Conservation (phyloP, 1,140 invertebrate species). For the Papilio aristodemus region DNA sequence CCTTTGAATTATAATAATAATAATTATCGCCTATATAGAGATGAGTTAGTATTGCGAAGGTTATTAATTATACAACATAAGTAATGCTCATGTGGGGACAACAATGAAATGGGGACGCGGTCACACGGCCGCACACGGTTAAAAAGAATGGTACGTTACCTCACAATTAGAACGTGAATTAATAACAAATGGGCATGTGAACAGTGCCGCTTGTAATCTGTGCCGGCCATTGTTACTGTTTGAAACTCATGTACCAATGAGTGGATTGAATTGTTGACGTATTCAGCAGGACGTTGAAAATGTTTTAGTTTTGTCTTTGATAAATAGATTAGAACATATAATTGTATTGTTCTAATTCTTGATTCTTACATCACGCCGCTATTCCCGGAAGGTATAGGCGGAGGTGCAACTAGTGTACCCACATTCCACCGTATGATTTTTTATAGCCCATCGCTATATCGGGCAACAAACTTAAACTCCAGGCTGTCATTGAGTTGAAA, state of each 20-base stretch:
- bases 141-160: slow-evolving; percentile 25
- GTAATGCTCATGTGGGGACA: slow-evolving; percentile 13
- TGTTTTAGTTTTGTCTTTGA: not conserved
- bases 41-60: not conserved
- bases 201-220: not conserved
- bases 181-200: slow-evolving; percentile 27
- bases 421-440: too few relatives aligned
- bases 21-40: not conserved
- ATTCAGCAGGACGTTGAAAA: not conserved
- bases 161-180: slow-evolving; percentile 33
- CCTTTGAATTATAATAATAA: not conserved
- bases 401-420: too few relatives aligned
- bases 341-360: not conserved
- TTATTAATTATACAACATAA: slow-evolving; percentile 1
- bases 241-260: not conserved
- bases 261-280: not conserved
- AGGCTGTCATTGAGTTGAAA: too few relatives aligned
- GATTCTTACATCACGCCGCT: too few relatives aligned
- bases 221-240: not conserved
- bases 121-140: slow-evolving; percentile 1
- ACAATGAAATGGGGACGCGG: slow-evolving; percentile 24
- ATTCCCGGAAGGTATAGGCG: too few relatives aligned
- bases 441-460: too few relatives aligned
- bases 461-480: too few relatives aligned
- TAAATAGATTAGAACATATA: not conserved